Percentiles rank a stretch among this genome's conserved stretches.
Conservation (phyloP, 2,113 vertebrate species). For the Candoia aspera region DNA sequence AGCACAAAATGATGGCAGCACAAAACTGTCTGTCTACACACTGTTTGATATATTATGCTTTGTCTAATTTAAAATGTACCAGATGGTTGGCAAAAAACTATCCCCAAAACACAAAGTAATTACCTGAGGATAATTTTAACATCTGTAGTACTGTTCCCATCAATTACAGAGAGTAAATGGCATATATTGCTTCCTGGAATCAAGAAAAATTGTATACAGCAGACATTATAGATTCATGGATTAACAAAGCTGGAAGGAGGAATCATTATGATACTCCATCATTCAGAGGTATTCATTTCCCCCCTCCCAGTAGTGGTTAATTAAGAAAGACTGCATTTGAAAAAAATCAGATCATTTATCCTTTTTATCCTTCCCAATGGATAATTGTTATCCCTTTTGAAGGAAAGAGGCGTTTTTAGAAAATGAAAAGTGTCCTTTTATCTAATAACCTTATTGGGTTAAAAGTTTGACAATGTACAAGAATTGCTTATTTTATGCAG, state of each 20-base stretch:
- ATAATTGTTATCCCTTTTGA: background rate
- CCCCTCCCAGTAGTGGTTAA: background rate
- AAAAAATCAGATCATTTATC: background rate
- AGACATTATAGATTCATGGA: background rate
- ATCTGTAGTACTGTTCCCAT: conserved; percentile 4
- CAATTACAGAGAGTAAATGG: conserved; percentile 13
- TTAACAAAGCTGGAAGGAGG: background rate
- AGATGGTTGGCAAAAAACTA: conserved; percentile 18
- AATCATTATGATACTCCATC: background rate
- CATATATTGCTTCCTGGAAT: conserved; percentile 7
- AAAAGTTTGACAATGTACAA: background rate
- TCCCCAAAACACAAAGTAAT: conserved; percentile 1
- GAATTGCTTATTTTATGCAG: background rate
- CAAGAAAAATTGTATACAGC: background rate
- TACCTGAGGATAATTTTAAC: conserved; percentile 29
- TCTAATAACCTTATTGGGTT: too few relatives aligned
- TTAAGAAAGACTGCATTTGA: background rate
- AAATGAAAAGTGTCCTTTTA: background rate
- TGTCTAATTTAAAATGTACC: background rate
- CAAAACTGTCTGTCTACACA: background rate
- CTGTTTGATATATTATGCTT: background rate
- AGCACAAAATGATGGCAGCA: background rate
- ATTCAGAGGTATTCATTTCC: background rate
- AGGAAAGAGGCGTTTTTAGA: background rate
- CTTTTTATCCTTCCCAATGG: background rate